Base-by-base conservation (phyloP, 2,888 invertebrate species). In the Drosophila melanocephala region DNA sequence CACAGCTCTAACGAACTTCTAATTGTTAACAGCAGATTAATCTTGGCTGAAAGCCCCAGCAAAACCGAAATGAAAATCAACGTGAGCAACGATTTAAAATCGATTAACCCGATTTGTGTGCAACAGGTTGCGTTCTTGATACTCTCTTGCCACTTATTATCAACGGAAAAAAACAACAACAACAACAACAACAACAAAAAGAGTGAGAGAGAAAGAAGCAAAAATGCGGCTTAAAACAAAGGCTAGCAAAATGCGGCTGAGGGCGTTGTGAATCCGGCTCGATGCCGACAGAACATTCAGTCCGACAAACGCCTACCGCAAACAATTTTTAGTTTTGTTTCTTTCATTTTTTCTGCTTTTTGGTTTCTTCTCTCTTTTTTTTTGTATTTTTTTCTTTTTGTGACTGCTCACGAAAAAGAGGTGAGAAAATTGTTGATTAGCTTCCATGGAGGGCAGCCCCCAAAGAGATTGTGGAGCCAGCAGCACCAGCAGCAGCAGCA, bases 361-460 rank as follows among this genome's bases (percentile, higher is more conserved):
- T 72, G 50, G 42, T 58, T 62, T 56, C 32, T 65, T 68, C 56
- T 26, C 14, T 22, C 14, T 47, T 47, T 47, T 33, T 30, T 50
- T 22, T 44, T 44, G 0, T 4, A 47, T 26, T 67, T 44, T 50
- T 62, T 50, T 22, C 22, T 59, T 37, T 55, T 32, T 57, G 47
- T 82, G 79, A 76, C 83, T 86, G 81, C 90, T 89, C 83, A 89
- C 90, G 87, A 92, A 91, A 92, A 92, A 92, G 93, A 93, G 93
- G 93, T 93, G 92, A 92, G 93, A 92, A 93, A 93, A 93, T 93
- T 93, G 90, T 92, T 92, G 93, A 92, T 92, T 93, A 93, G 92
- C 92, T 92, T 92, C 92, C 91, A 91, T 89, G 92, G 92, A 90
- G 92, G 89, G 79, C 87, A 82, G 84, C 68, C 61, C 64, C 73